Evolutionary conservation across 2,888 invertebrate species (phyloP), one percentile per base, ranked within the genome.

Genomic region (Neoaliturus tenellus): DNA sequence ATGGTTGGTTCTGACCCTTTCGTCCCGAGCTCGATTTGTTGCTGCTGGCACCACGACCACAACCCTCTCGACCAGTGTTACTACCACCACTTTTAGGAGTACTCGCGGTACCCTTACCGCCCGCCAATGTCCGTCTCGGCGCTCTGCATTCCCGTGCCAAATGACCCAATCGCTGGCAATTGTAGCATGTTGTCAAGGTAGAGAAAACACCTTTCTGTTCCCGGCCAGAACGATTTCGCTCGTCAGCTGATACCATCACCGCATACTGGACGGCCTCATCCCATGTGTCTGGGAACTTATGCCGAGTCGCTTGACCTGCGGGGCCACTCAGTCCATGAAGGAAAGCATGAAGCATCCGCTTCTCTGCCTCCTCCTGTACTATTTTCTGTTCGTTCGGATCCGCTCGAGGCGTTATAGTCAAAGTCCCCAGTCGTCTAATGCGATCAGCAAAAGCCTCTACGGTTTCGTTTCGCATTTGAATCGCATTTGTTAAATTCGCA

Each of bases 231-330:
- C 25, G 67, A 28, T 28, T 67, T 8, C 67, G 17, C 31, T 67
- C 67, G 25, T 67, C 67, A 8, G 67, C 67, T 8, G 67, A 67
- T 17, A 20, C 23, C 67, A 67, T 67, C 14, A 67, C 31, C 8
- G 67, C 67, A 25, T 10, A 67, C 67, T 28, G 67, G 6, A 67
- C 67, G n/a, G 67, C 28, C 23, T 67, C 67, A 10, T 67, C 67
- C 67, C 67, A 67, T 5, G 25, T 28, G 6, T 67, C 28, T 6
- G 67, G 67, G 25, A 67, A 67, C 14, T 17, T 23, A 28, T 25
- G 67, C 4, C 67, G 67, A 25, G 67, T 67, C n/a, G n/a, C n/a
- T n/a, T n/a, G n/a, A n/a, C 58, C 20, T 23, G 58, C 20, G 10
- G 20, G 8, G 12, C 58, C 58, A 58, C 20, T 58, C 8, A 58